These are phyloP conservation scores for Acrocera orbiculus DNA, from an alignment of 2,888 invertebrate species.

Conservation along the genomic window DNA sequence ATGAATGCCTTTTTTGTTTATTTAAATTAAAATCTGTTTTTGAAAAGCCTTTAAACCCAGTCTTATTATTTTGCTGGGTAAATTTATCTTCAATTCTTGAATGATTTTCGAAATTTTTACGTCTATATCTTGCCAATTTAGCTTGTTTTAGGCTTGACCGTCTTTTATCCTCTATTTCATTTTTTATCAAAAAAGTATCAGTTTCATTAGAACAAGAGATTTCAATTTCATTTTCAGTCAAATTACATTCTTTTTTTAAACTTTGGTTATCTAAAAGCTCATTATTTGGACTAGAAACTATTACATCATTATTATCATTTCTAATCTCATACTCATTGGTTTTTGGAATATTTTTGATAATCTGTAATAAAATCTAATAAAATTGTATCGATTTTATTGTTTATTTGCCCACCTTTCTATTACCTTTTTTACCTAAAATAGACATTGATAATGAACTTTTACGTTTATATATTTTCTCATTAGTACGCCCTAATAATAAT, in stretches of 20 bases:
- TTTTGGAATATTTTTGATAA: constrained; percentile 14
- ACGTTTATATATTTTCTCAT: constrained; percentile 24
- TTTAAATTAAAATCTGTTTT: too few relatives aligned
- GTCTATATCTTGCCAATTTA: constrained; percentile 28
- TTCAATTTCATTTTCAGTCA: too few relatives aligned
- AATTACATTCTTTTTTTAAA: too few relatives aligned
- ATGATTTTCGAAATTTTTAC: constrained; percentile 28
- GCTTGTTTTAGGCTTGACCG: constrained; percentile 29
- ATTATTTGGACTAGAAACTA: constrained; percentile 19
- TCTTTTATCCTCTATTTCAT: too few relatives aligned
- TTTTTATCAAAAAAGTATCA: too few relatives aligned
- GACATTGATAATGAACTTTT: constrained; percentile 31
- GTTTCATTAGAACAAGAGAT: too few relatives aligned
- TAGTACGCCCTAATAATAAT: constrained; percentile 20
- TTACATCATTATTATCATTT: constrained; percentile 28
- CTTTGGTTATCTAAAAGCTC: too few relatives aligned
- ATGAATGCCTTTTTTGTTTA: constrained; percentile 64
- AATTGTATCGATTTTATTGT: not conserved
- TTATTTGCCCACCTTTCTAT: constrained; percentile 21
- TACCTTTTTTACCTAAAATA: constrained; percentile 26
- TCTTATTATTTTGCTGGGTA: too few relatives aligned
- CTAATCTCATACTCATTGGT: constrained; percentile 28
- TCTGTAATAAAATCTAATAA: constrained; percentile 11
- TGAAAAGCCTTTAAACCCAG: too few relatives aligned
- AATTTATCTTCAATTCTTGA: too few relatives aligned